A percentile compares a stretch with the other conserved stretches of the same genome.
These are phyloP conservation scores for Clepsis dumicolana DNA, from an alignment of 2,888 invertebrate species.

Conservation along the genomic window DNA sequence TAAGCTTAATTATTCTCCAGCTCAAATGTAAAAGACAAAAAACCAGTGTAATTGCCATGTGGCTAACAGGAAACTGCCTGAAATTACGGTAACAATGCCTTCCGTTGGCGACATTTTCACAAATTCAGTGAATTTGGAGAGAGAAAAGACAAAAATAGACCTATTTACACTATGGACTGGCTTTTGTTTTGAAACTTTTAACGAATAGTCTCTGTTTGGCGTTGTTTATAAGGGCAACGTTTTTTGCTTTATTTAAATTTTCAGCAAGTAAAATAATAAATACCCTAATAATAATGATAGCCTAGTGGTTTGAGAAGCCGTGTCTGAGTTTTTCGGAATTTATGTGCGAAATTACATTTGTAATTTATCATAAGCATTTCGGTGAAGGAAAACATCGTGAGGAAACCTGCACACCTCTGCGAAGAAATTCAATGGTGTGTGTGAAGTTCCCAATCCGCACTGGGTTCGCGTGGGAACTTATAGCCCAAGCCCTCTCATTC, in stretches of 20 bases:
- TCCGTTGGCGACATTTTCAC: constrained; percentile 51
- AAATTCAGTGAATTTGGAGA: constrained; percentile 51
- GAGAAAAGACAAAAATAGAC: constrained; percentile 52
- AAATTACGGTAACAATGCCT: constrained; percentile 55
- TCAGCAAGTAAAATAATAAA: too few relatives aligned
- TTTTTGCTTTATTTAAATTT: not conserved
- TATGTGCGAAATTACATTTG: too few relatives aligned
- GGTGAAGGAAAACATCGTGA: too few relatives aligned
- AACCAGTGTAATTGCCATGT: constrained; percentile 58
- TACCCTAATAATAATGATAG: too few relatives aligned
- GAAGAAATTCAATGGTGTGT: too few relatives aligned
- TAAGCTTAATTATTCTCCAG: constrained; percentile 33
- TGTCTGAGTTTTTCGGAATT: too few relatives aligned
- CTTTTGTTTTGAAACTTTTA: constrained; percentile 36
- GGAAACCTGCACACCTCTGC: too few relatives aligned
- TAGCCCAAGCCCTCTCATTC: too few relatives aligned
- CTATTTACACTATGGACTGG: constrained; percentile 43
- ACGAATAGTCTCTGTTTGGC: constrained; percentile 25
- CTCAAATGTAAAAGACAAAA: constrained; percentile 45
- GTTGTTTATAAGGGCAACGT: constrained; percentile 19
- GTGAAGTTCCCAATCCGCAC: too few relatives aligned
- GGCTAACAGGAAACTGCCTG: constrained; percentile 54
- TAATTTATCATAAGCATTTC: too few relatives aligned
- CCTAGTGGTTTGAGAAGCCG: too few relatives aligned
- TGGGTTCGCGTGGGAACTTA: too few relatives aligned